phyloP scores from a whole-genome alignment of 1,140 invertebrate species.

The Galendromus occidentalis region DNA sequence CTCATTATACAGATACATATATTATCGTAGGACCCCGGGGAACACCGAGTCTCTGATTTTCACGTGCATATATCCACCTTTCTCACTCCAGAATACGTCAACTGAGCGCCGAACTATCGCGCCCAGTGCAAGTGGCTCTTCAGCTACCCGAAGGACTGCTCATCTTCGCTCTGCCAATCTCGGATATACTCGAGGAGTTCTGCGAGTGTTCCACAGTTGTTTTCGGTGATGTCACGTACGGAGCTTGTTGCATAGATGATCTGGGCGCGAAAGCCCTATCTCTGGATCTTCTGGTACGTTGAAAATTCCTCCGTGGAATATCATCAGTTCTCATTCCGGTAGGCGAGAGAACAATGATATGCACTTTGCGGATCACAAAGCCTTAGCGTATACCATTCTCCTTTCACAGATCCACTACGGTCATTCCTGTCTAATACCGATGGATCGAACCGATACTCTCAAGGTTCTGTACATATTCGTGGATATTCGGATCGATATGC shows the following conservation, averaged over 20 bases:
- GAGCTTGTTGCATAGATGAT: slow-evolving; percentile 98
- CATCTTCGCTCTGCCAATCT: slow-evolving; percentile 75
- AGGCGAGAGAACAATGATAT: too few relatives aligned
- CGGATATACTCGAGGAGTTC: slow-evolving; percentile 83
- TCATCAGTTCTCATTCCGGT: too few relatives aligned
- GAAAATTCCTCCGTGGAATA: too few relatives aligned
- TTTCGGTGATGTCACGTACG: slow-evolving; percentile 97
- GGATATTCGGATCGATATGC: slow-evolving; percentile 58
- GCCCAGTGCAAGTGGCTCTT: slow-evolving; percentile 47
- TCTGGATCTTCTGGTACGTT: slow-evolving; percentile 63
- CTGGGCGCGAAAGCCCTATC: slow-evolving; percentile 71
- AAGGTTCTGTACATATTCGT: slow-evolving; percentile 95
- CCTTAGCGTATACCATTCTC: too few relatives aligned
- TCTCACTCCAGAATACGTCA: slow-evolving; percentile 50
- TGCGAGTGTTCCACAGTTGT: slow-evolving; percentile 82
- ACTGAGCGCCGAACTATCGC: slow-evolving; percentile 42
- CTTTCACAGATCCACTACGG: slow-evolving; percentile 61
- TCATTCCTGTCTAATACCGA: slow-evolving; percentile 89
- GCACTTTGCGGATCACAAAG: too few relatives aligned
- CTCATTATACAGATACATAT: too few relatives aligned
- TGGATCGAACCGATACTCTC: slow-evolving; percentile 60
- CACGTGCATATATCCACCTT: not conserved
- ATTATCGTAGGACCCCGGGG: too few relatives aligned
- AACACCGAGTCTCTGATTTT: too few relatives aligned
- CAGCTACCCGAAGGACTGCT: slow-evolving; percentile 90